These are phyloP conservation scores for Perodicticus potto DNA, from an alignment of 2,797 vertebrate species.

Conservation along the genomic window DNA sequence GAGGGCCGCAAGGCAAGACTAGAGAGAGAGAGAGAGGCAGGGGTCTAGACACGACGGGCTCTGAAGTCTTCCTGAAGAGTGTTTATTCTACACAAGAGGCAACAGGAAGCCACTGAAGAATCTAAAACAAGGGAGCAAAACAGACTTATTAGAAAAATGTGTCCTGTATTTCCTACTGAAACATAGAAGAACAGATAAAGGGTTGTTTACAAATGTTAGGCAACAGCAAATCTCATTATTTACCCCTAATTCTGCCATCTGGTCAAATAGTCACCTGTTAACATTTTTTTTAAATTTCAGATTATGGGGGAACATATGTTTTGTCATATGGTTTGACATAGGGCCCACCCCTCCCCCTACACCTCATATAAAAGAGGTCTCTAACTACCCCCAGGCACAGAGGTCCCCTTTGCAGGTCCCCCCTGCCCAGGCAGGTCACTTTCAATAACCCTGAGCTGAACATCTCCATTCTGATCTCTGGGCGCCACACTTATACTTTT, in stretches of 20 bases:
- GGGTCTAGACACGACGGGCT: not conserved
- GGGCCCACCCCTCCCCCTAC: too few relatives aligned
- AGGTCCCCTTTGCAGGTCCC: too few relatives aligned
- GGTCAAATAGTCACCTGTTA: not conserved
- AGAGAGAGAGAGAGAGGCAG: not conserved
- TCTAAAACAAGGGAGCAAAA: not conserved
- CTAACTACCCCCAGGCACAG: too few relatives aligned
- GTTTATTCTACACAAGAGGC: not conserved
- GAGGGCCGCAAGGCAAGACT: not conserved
- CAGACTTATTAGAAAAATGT: not conserved
- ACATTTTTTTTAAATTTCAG: not conserved
- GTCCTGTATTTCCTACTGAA: not conserved
- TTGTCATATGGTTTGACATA: too few relatives aligned
- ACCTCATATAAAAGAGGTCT: too few relatives aligned
- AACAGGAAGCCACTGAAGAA: not conserved
- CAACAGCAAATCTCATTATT: not conserved
- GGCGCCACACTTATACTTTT: too few relatives aligned
- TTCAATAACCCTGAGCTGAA: too few relatives aligned
- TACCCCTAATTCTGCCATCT: not conserved
- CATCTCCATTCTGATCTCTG: too few relatives aligned
- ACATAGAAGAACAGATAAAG: not conserved
- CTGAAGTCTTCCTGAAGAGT: not conserved
- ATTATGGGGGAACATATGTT: too few relatives aligned
- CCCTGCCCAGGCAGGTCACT: too few relatives aligned
- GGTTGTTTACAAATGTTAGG: slow-evolving; percentile 9